These are phyloP conservation scores for Ctenopoma kingsleyae DNA, from an alignment of 2,797 vertebrate species.

Conservation along the genomic window DNA sequence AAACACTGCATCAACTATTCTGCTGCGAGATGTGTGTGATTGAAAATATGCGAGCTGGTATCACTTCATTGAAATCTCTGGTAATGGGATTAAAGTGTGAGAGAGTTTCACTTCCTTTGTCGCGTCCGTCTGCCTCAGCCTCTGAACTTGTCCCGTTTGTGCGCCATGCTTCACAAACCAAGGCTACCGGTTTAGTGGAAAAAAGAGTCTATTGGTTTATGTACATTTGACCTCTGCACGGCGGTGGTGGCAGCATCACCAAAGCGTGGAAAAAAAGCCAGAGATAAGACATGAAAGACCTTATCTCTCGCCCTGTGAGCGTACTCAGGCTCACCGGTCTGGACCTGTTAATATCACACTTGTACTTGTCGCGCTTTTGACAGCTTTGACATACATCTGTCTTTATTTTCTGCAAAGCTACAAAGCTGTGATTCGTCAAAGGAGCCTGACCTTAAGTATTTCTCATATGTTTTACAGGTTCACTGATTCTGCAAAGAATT, in stretches of 20 bases:
- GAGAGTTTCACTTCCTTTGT: conserved; percentile 30
- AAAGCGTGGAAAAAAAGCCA: conserved; percentile 69
- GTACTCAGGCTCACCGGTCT: conserved; percentile 38
- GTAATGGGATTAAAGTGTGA: not conserved
- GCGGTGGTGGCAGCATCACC: conserved; percentile 55
- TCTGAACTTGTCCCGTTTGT: conserved; percentile 18
- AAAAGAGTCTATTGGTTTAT: conserved; percentile 30
- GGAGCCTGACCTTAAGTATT: not conserved
- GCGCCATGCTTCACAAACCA: conserved; percentile 1
- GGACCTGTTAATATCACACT: conserved; percentile 44
- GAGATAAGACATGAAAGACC: conserved; percentile 57
- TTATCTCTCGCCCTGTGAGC: conserved; percentile 66
- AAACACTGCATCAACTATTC: not conserved
- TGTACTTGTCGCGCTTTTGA: conserved; percentile 7
- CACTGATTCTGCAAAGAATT: not conserved
- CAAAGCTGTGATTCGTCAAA: not conserved
- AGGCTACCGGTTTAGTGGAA: conserved; percentile 46
- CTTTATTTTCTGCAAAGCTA: not conserved
- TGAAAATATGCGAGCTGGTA: not conserved
- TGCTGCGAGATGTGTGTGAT: not conserved
- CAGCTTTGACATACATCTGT: conserved; percentile 8
- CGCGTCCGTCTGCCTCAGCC: conserved; percentile 1
- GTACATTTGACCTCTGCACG: conserved; percentile 42
- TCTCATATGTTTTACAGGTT: conserved; percentile 48
- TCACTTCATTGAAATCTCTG: conserved; percentile 1